Percentiles rank a stretch among this genome's conserved stretches.
phyloP scores from a whole-genome alignment of 2,797 vertebrate species.

The Diplodus puntazzo region DNA sequence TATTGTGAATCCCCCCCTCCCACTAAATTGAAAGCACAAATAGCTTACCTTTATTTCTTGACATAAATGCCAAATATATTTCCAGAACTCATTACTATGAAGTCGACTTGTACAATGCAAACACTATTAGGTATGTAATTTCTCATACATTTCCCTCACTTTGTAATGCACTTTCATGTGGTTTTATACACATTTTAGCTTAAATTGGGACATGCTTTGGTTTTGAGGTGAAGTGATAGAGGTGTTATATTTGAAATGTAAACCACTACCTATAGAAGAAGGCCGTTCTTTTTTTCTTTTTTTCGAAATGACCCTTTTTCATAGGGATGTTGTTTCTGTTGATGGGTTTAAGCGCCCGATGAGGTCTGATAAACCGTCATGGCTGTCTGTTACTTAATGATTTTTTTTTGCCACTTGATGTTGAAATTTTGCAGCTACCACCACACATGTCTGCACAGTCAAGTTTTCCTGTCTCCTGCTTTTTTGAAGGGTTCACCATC shows the following conservation, averaged over 20 bases:
- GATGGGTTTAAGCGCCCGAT: slow-evolving; percentile 33
- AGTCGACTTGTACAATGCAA: slow-evolving; percentile 70
- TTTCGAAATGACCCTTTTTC: slow-evolving; percentile 19
- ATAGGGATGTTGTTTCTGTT: slow-evolving; percentile 39
- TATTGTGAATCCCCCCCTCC: slow-evolving; percentile 71
- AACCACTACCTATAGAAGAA: slow-evolving; percentile 79
- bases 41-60: slow-evolving; percentile 69
- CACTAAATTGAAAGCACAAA: slow-evolving; percentile 83
- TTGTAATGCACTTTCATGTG: slow-evolving; percentile 84
- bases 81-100: slow-evolving; percentile 70
- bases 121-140: slow-evolving; percentile 68
- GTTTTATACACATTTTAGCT: slow-evolving; percentile 72
- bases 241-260: slow-evolving; percentile 65
- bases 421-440: slow-evolving; percentile 53
- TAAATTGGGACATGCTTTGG: slow-evolving; percentile 64
- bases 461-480: slow-evolving; percentile 42
- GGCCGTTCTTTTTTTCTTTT: slow-evolving; percentile 10
- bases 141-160: slow-evolving; percentile 72
- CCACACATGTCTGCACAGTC: slow-evolving; percentile 49
- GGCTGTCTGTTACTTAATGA: slow-evolving; percentile 55
- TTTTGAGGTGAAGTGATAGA: slow-evolving; percentile 60
- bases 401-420: slow-evolving; percentile 61
- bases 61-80: slow-evolving; percentile 83
- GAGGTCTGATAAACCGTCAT: slow-evolving; percentile 32
- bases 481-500: slow-evolving; percentile 46